phyloP scores from a whole-genome alignment of 2,797 vertebrate genomes.

The Momotus momota region DNA sequence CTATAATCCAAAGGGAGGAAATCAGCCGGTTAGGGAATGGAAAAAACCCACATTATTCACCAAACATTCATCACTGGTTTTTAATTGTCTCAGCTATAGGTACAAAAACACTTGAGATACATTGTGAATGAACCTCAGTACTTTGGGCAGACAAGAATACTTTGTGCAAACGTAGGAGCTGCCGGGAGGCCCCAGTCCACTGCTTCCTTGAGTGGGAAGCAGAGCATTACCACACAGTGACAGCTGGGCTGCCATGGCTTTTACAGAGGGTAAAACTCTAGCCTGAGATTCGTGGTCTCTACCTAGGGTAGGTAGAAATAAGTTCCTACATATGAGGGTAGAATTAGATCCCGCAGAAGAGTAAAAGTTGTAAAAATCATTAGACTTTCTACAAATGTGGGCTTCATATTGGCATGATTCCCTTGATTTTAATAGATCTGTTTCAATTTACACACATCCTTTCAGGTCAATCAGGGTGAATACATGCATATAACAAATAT shows the following conservation, averaged over 20 bases:
- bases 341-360: background rate
- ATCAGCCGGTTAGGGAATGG: background rate
- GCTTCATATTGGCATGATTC: background rate
- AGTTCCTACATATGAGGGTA: background rate
- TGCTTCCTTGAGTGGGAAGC: background rate
- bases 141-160: background rate
- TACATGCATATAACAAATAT: background rate
- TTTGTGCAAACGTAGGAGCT: background rate
- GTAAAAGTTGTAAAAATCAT: background rate
- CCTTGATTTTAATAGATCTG: background rate
- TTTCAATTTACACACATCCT: background rate
- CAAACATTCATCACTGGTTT: background rate
- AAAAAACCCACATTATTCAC: background rate
- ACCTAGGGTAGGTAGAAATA: background rate
- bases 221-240: background rate
- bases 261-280: background rate
- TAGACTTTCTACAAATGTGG: background rate
- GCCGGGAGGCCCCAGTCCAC: background rate
- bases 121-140: background rate
- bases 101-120: background rate
- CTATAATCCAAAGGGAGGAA: background rate
- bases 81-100: background rate
- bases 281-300: background rate
- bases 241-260: background rate
- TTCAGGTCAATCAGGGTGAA: background rate